Percentiles rank a stretch among this genome's conserved stretches.
Evolutionary conservation across 2,888 invertebrate genomes (phyloP).

Genomic region (Disparrhopalites patrizii): DNA sequence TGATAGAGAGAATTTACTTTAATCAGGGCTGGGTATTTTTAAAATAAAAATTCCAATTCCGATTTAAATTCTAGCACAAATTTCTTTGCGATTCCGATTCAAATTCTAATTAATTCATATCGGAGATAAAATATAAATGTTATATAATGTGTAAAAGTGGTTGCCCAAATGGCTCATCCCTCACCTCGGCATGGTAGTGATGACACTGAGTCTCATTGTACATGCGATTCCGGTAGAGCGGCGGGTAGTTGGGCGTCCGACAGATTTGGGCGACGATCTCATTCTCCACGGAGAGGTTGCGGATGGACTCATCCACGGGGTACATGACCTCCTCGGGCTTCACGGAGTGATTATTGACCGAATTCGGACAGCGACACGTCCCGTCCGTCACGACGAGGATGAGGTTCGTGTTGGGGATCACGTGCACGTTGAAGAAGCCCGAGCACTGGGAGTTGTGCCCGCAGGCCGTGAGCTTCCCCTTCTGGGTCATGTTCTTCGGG

Average conservation of each 20-base stretch:
- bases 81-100: too few relatives aligned
- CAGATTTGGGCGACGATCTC: constrained; percentile 36
- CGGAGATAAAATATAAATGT: too few relatives aligned
- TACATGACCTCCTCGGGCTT: constrained; percentile 39
- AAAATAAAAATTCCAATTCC: too few relatives aligned
- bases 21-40: not conserved
- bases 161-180: too few relatives aligned
- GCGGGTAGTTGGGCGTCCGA: constrained; percentile 35
- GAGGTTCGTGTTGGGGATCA: constrained; percentile 83
- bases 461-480: constrained; percentile 74
- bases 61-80: too few relatives aligned
- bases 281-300: constrained; percentile 24
- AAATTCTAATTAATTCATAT: too few relatives aligned
- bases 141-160: too few relatives aligned
- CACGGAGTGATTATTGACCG: constrained; percentile 34
- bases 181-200: constrained; percentile 27
- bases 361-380: constrained; percentile 40
- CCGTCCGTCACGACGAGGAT: constrained; percentile 78
- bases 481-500: constrained; percentile 80
- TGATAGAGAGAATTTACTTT: too few relatives aligned
- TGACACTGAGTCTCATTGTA: constrained; percentile 25
- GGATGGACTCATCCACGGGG: constrained; percentile 10
- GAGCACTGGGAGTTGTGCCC: constrained; percentile 66
- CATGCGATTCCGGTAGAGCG: constrained; percentile 39
- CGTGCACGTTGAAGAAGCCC: constrained; percentile 87